Conservation (phyloP, 2,797 vertebrate genomes). For the Schizopygopsis pylzovi region DNA sequence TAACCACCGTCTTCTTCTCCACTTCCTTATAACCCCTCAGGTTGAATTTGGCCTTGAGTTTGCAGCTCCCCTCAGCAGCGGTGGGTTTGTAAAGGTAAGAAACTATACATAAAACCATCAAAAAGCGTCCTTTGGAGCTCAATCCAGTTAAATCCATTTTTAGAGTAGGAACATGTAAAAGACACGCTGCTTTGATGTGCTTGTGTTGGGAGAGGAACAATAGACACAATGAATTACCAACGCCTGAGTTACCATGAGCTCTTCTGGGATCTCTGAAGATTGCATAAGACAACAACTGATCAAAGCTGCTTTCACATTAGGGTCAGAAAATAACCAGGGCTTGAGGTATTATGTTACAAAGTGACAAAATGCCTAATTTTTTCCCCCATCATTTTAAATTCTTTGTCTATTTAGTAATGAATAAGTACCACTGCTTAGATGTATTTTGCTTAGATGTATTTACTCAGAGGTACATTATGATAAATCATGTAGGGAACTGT, state of each 20-base stretch:
- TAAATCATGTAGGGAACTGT: neutral
- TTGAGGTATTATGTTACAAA: neutral
- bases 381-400: no score
- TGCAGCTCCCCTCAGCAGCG: slow-evolving; percentile 73
- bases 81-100: slow-evolving; percentile 50
- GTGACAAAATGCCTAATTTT: neutral
- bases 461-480: neutral
- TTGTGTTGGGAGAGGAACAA: slow-evolving; percentile 49
- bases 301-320: slow-evolving; percentile 25
- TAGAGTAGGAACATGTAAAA: slow-evolving; percentile 47
- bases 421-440: neutral
- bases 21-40: slow-evolving; percentile 82
- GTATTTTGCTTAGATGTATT: neutral
- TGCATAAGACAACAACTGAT: slow-evolving; percentile 52
- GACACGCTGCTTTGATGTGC: slow-evolving; percentile 35
- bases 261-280: slow-evolving; percentile 67
- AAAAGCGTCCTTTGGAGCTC: slow-evolving; percentile 54
- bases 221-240: slow-evolving; percentile 55
- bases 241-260: slow-evolving; percentile 66
- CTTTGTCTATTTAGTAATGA: neutral
- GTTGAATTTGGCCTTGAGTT: slow-evolving; percentile 88
- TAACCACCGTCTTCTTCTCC: slow-evolving; percentile 79
- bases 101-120: slow-evolving; percentile 71
- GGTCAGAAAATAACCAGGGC: neutral
- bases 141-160: slow-evolving; percentile 66